Evolutionary conservation across 2,113 vertebrate genomes (phyloP).

Genomic region (Otis tarda): DNA sequence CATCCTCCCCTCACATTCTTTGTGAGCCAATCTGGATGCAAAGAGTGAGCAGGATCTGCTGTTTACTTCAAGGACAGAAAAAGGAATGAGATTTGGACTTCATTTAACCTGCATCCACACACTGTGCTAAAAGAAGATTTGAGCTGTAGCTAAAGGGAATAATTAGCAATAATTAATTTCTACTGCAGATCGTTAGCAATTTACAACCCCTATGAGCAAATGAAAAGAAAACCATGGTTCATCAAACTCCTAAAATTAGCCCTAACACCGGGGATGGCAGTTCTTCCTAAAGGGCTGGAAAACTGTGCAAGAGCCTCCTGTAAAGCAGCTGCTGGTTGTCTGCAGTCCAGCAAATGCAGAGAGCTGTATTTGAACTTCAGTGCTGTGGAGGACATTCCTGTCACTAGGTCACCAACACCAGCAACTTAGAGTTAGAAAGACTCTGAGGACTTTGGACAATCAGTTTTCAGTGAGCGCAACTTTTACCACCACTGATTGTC

Average conservation of each 20-base stretch:
- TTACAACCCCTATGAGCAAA: constrained; percentile 36
- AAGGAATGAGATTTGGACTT: constrained; percentile 6
- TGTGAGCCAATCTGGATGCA: neutral
- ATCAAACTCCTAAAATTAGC: constrained; percentile 43
- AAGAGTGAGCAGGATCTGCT: neutral
- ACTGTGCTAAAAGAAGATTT: neutral
- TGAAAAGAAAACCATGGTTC: constrained; percentile 42
- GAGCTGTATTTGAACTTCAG: neutral
- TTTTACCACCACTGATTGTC: neutral
- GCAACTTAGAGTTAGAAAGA: neutral
- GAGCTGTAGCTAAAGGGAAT: constrained; percentile 26
- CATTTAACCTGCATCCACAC: constrained; percentile 5
- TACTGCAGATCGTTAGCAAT: constrained; percentile 34
- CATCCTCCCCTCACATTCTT: neutral
- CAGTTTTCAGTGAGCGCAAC: neutral
- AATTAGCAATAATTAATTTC: constrained; percentile 62
- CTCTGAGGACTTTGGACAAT: neutral
- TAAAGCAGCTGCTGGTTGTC: neutral
- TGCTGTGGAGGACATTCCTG: accelerated
- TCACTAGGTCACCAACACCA: neutral
- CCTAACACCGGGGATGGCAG: neutral
- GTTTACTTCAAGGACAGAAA: constrained; percentile 12
- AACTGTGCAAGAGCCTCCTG: neutral
- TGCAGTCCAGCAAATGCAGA: accelerated
- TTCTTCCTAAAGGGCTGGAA: neutral